A percentile compares a stretch with the other conserved stretches of the same genome.
These are phyloP conservation scores for Channa maculata DNA, from an alignment of 2,113 vertebrate genomes.

Conservation along the genomic window DNA sequence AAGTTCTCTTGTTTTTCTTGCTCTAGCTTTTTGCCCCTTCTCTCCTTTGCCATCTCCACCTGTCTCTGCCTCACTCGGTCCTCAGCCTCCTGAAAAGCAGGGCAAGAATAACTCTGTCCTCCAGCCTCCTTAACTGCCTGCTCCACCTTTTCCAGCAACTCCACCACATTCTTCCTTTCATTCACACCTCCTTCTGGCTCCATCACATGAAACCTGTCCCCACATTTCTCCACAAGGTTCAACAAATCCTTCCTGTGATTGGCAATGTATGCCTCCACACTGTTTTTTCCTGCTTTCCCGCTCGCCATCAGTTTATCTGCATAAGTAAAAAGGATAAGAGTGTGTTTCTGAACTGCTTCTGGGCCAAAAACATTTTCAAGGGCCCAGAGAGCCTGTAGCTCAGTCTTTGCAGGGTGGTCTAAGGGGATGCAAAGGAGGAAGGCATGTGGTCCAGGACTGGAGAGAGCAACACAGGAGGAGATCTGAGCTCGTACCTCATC, in stretches of 20 bases:
- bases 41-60: constrained; percentile 58
- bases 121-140: constrained; percentile 76
- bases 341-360: constrained; percentile 59
- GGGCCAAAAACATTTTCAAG: constrained; percentile 74
- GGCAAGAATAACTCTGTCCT: constrained; percentile 70
- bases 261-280: constrained; percentile 78
- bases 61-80: constrained; percentile 68
- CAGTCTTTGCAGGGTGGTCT: constrained; percentile 70
- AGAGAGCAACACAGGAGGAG: constrained; percentile 77
- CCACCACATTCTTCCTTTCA: constrained; percentile 38
- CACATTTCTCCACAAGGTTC: constrained; percentile 79
- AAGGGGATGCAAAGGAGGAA: constrained; percentile 84
- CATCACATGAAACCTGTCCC: constrained; percentile 82
- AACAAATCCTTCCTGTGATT: constrained; percentile 74
- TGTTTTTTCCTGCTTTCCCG: constrained; percentile 4
- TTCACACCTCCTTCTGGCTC: constrained; percentile 26
- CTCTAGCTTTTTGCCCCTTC: constrained; percentile 21
- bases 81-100: constrained; percentile 76
- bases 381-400: constrained; percentile 67
- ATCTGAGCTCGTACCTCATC: constrained; percentile 77
- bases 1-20: constrained; percentile 3
- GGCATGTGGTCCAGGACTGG: constrained; percentile 81
- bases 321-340: constrained; percentile 80
- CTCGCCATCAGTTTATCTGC: constrained; percentile 65
- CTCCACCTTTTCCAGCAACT: constrained; percentile 81